These are phyloP conservation scores for Muscicapa adusta DNA, from an alignment of 2,113 vertebrate species.

Conservation along the genomic window DNA sequence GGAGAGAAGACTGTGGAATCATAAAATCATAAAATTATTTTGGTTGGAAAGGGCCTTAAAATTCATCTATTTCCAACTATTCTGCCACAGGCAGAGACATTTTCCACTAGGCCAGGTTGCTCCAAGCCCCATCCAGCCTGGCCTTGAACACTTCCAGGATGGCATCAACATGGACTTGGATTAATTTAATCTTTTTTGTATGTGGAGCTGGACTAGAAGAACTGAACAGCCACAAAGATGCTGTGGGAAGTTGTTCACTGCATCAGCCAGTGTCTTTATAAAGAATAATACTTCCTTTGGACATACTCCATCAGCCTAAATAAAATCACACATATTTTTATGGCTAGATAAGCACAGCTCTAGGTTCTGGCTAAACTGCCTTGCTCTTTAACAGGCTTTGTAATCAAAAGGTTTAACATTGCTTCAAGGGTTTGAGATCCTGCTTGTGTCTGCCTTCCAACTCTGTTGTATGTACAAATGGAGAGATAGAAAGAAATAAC, in stretches of 20 bases:
- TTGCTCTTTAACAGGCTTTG: background rate
- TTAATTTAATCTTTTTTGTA: background rate
- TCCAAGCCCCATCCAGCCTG: background rate
- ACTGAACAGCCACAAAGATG: background rate
- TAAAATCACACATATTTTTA: background rate
- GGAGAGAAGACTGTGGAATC: rapidly evolving
- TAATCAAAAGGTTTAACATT: background rate
- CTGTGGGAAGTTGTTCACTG: background rate
- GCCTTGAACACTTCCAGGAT: background rate
- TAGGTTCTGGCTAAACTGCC: background rate
- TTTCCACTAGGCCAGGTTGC: background rate
- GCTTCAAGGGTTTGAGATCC: background rate
- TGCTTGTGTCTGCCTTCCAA: background rate
- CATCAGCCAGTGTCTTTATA: background rate
- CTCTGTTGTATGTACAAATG: background rate
- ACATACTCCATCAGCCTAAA: background rate
- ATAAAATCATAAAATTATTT: background rate
- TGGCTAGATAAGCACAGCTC: background rate
- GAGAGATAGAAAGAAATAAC: background rate
- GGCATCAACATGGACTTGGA: background rate
- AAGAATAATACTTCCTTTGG: background rate
- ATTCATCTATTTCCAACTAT: background rate
- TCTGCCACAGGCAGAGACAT: background rate
- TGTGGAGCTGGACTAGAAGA: background rate
- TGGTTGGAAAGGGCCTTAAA: background rate